Evolutionary conservation across 2,113 vertebrate species (phyloP), one percentile per base, ranked within the genome.

Genomic region (Notothenia coriiceps): DNA sequence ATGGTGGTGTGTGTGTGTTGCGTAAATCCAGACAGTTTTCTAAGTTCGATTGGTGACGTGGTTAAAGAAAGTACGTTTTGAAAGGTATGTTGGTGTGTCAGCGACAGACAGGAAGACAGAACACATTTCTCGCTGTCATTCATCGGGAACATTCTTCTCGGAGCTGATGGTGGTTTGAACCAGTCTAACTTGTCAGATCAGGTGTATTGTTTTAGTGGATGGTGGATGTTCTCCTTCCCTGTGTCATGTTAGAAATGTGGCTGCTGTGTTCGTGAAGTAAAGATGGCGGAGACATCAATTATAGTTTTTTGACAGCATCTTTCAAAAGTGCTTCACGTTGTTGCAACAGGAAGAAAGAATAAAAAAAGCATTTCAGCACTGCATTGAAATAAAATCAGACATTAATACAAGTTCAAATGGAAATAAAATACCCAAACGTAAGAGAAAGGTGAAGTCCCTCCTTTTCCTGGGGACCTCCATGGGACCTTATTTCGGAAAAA

Each of bases 111-210:
- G 15, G 40, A 46, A 29, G 22, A 47, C 2, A 0, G 52, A 46
- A 0, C 35, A 40, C 35, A 40, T 40, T 40, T 40, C 35, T 6
- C 5, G 35, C 35, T 6, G 35, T 7, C 35, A 7, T 40, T 40
- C 35, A 1, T 5, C 35, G 1, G 6, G 57, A 35, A 7, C 5
- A n/a, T 67, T 52, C 54, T 60, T 20, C 22, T 22, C 22, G 44
- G 1, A 47, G 46, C 9, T 14, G 1, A n/a, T 14, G n/a, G 2
- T 2, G 0, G 11, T 33, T 25, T 55, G 4, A 85, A 86, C 89
- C 74, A 18, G 85, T 64, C 29, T 0, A 10, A 85, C 87, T n/a
- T 0, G 91, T 70, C 70, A 1, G 64, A 29, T 69, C 60, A 8
- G 73, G 11, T 67, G 33, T 40, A 17, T 47, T 62, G 61, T 79